Percentiles rank a stretch among this genome's conserved stretches.
Conservation (phyloP, 2,888 invertebrate genomes). For the Cephonodes hylas region DNA sequence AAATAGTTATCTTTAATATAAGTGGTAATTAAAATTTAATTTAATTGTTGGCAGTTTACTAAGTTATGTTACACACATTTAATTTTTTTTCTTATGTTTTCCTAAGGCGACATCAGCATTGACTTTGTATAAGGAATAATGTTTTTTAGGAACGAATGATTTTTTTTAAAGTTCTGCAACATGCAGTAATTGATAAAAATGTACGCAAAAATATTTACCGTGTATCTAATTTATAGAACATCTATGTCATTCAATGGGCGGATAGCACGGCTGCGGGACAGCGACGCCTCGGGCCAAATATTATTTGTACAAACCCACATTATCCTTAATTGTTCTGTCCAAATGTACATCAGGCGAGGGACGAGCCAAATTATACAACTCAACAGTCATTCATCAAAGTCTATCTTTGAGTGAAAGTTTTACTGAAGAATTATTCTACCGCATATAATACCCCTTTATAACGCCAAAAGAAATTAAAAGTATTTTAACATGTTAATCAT, state of each 20-base stretch:
- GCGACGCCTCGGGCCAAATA: constrained; percentile 27
- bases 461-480: constrained; percentile 6
- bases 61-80: too few relatives aligned
- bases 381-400: constrained; percentile 52
- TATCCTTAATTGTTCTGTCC: constrained; percentile 61
- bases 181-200: background rate
- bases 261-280: background rate
- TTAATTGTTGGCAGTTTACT: too few relatives aligned
- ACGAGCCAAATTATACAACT: constrained; percentile 45
- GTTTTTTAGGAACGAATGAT: too few relatives aligned
- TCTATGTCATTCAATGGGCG: constrained; percentile 20
- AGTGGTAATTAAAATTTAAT: too few relatives aligned
- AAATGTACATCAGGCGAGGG: constrained; percentile 50
- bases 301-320: constrained; percentile 36
- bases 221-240: constrained; percentile 16
- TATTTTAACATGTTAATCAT: constrained; percentile 13
- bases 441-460: constrained; percentile 1
- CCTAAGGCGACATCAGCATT: too few relatives aligned
- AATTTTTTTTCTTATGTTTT: too few relatives aligned
- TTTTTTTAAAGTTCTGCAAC: too few relatives aligned
- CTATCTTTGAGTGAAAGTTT: constrained; percentile 47
- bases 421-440: constrained; percentile 19
- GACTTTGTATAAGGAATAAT: too few relatives aligned
- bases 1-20: too few relatives aligned
- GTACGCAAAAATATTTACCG: background rate